These are phyloP conservation scores for Verasper variegatus DNA, from an alignment of 2,113 vertebrate species.

Conservation along the genomic window DNA sequence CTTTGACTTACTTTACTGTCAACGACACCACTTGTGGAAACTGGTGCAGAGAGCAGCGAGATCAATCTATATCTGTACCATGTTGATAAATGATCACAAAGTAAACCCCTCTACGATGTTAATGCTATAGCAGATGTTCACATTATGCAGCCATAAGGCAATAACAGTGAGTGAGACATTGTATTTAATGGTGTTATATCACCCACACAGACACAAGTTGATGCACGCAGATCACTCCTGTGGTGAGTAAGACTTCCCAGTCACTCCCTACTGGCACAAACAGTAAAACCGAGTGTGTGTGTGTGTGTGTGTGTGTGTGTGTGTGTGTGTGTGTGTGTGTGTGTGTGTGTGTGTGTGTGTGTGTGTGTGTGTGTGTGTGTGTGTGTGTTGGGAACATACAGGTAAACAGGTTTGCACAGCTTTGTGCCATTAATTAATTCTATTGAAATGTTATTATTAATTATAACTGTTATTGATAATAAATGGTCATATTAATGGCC, in stretches of 20 bases:
- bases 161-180: background rate
- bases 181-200: background rate
- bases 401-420: background rate
- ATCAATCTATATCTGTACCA: background rate
- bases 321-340: background rate
- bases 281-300: background rate
- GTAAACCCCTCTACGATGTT: background rate
- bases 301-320: background rate
- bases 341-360: background rate
- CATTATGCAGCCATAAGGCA: background rate
- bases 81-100: constrained; percentile 14
- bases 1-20: constrained; percentile 1
- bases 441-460: no score
- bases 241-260: constrained; percentile 40
- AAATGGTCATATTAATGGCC: no score
- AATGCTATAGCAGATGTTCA: background rate
- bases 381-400: background rate
- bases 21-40: background rate
- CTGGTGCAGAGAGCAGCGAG: background rate
- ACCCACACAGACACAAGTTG: background rate
- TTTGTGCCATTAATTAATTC: no score
- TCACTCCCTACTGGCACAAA: constrained; percentile 4
- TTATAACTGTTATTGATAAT: no score
- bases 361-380: background rate
- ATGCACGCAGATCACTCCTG: background rate